Evolutionary conservation across 1,140 invertebrate species (phyloP), one percentile per base, ranked within the genome.

Genomic region (Cyclina sinensis): DNA sequence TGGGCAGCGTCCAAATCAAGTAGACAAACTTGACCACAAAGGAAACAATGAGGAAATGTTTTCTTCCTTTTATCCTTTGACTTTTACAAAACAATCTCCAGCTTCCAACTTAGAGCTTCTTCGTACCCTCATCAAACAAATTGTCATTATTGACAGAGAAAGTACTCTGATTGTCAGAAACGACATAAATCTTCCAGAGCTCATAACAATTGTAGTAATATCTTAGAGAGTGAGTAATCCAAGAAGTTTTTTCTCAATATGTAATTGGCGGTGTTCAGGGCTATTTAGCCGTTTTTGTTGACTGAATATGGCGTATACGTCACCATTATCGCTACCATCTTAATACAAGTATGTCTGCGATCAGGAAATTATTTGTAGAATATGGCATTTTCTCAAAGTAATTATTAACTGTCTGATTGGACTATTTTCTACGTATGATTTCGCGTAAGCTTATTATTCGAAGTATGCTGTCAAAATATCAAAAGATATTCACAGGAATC

Each of bases 361-460:
- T 27, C 65, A 65, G 82, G 82, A 84, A 84, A 84, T 73, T 51
- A 54, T 74, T 70, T 51, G 62, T 74, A 70, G 65, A 70, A 68
- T 84, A 84, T 84, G 82, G 82, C 82, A 84, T 65, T 73, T 35
- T 37, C 62, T 84, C 82, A 84, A 84, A 70, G n/a, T 32, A 70
- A 84, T 84, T 84, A 84, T 24, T 27, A 78, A 30, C 46, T 37
- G 74, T 78, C 74, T 78, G 46, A 78, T 51, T 35, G 48, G 74
- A 78, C 11, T 24, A 62, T 62, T 62, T n/a, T 1, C 4, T 62
- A 27, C 24, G 57, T 62, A 62, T 14, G 21, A 27, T 62, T 62
- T 24, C 57, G 27, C 57, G 21, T 24, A 27, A 27, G 57, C n/a
- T 62, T n/a, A 62, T 62, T 62, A 62, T 62, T 62, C 1, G 57